Base-by-base conservation (phyloP, 2,888 invertebrate genomes). In the Agrenia bidenticulata region DNA sequence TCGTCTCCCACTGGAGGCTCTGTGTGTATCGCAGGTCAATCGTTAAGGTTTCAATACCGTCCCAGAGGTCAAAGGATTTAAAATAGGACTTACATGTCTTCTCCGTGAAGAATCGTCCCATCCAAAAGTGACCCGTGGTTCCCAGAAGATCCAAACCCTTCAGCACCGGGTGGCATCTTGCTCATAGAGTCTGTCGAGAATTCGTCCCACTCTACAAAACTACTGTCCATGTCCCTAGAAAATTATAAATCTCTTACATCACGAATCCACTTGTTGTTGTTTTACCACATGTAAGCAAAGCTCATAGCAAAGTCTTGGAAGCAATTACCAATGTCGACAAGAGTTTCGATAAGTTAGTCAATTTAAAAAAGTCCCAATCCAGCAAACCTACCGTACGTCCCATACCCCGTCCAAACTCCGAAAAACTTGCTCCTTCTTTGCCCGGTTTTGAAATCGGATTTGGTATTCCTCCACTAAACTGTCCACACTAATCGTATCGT, bases 131-230 rank as follows among this genome's bases (percentile, higher is more conserved):
- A 17, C 5, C 9, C 45, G 5, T 45, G 45, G n/a, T 45, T 45
- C 15, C 19, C 45, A 17, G 39, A 39, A 39, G 39, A 15, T 11
- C 19, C n/a, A 17, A 49, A 51, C 23, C 51, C 19, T 23, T 51
- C 51, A 5, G 51, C 41, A 2, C 57, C 57, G 2, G 57, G 57
- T 5, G 41, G 4, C 57, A 57, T 57, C 21, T 57, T 57, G 32
- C 21, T 61, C 53, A 57, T 54, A 23, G 67, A 65, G 61, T 70
- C 70, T 62, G 63, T 57, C 27, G 73, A 72, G 50, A 74, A 74
- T 59, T 73, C 74, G 68, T 75, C 75, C 75, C 75, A 75, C 32
- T 75, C 72, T 11, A 73, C 65, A 59, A 70, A 73, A 37, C 70
- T 70, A 23, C 64, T 64, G 37, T 75, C 75, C 75, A 75, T 75